Percentiles rank a stretch among this genome's conserved stretches.
These are phyloP conservation scores for Drosophila helvetica DNA, from an alignment of 2,888 invertebrate species.

Conservation along the genomic window DNA sequence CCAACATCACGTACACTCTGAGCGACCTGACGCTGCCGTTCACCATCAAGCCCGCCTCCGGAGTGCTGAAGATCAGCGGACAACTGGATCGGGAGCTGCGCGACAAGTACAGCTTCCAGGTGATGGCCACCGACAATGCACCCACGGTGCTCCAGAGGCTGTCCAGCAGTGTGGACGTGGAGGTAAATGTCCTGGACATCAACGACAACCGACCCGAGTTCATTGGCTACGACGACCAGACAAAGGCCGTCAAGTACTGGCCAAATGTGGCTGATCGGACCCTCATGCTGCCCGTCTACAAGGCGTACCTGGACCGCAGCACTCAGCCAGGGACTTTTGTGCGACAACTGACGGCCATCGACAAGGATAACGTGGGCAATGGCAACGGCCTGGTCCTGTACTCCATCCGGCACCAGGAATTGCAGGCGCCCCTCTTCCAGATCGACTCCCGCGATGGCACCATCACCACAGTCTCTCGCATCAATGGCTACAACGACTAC, in stretches of 20 bases:
- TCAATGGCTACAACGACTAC: conserved; percentile 82
- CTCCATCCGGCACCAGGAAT: conserved; percentile 88
- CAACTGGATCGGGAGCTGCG: conserved; percentile 90
- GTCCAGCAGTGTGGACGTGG: conserved; percentile 90
- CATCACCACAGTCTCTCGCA: conserved; percentile 89
- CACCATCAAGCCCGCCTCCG: conserved; percentile 88
- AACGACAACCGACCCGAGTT: conserved; percentile 94
- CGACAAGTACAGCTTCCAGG: conserved; percentile 89
- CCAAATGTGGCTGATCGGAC: conserved; percentile 71
- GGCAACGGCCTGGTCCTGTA: conserved; percentile 94
- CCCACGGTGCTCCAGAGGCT: conserved; percentile 84
- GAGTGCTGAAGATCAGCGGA: conserved; percentile 89
- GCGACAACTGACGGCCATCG: conserved; percentile 91
- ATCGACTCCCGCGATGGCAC: conserved; percentile 94
- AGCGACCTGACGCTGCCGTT: conserved; percentile 87
- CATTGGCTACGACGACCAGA: conserved; percentile 89
- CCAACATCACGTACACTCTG: conserved; percentile 90
- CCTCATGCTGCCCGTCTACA: conserved; percentile 88
- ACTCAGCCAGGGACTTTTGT: conserved; percentile 90
- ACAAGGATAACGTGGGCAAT: conserved; percentile 92
- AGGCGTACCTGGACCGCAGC: conserved; percentile 90
- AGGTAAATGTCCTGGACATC: conserved; percentile 91
- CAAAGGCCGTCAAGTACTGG: conserved; percentile 72
- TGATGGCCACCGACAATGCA: conserved; percentile 91
- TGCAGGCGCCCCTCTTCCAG: conserved; percentile 87